Base-by-base conservation (phyloP, 2,888 invertebrate species). In the Polylopha cassiicola region DNA sequence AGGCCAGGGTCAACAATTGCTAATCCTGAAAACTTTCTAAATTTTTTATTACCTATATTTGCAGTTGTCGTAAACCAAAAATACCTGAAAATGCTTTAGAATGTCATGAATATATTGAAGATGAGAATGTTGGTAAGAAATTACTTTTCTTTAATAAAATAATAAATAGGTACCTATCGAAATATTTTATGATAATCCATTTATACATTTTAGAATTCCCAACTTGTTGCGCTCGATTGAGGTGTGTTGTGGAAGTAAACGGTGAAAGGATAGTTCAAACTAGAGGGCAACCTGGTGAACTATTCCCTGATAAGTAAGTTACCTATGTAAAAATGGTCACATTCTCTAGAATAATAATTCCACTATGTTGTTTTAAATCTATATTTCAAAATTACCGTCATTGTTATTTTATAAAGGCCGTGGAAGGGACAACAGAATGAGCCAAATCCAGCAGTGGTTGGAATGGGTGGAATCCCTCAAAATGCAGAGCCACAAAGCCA, bases 391-490 rank as follows among this genome's bases (percentile, higher is more conserved):
- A n/a, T n/a, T n/a, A n/a, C n/a, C n/a, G n/a, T n/a, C n/a, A n/a
- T n/a, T n/a, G n/a, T n/a, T n/a, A n/a, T n/a, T n/a, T n/a, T n/a
- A n/a, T n/a, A n/a, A n/a, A n/a, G 84, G 43, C 82, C 84, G 6
- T 84, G 84, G 84, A 85, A 84, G 48, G 84, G 84, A 4, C 84
- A 85, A 43, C 84, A 82, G 50, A 82, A 81, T 37, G 84, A 85
- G 47, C 81, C 82, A 0, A 84, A 72, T 44, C 78, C 82, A 20
- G 80, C 79, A 0, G 78, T 82, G 18, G 81, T 81, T 0, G 81
- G 80, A 1, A 84, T 82, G 79, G 54, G 67, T 13, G 70, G 69
- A 3, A 73, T 84, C 8, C 81, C 73, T 36, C 81, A 78, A 48
- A 76, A 74, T 3, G 66, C 65, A 1, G 82, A 82, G 36, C 64